Evolutionary conservation across 2,113 vertebrate genomes (phyloP).

Genomic region (Romanogobio albipinnatus): DNA sequence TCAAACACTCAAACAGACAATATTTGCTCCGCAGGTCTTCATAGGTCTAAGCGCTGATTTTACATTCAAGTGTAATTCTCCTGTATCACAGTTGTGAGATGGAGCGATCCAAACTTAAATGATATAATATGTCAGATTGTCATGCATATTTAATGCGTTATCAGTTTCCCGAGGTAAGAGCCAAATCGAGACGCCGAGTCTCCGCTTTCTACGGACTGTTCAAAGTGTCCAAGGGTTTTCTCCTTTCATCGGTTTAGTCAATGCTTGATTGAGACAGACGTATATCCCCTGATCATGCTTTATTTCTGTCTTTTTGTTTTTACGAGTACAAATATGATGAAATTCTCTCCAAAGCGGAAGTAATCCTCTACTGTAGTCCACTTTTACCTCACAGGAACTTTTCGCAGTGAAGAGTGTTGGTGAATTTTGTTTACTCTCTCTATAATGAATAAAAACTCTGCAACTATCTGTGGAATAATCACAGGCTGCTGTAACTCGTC

Average conservation of each 20-base stretch:
- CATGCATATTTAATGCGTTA: conserved; percentile 83
- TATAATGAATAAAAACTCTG: conserved; percentile 32
- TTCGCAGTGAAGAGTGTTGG: not conserved
- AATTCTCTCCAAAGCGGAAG: not conserved
- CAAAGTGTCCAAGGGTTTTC: not conserved
- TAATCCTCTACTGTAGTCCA: conserved; percentile 11
- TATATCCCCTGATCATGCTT: conserved; percentile 3
- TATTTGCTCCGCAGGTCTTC: not conserved
- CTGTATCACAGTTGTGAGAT: conserved; percentile 43
- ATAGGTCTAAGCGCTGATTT: not conserved
- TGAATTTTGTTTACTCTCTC: conserved; percentile 14
- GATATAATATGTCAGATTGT: conserved; percentile 72
- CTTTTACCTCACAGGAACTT: conserved; percentile 14
- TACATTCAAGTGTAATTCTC: not conserved
- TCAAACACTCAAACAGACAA: not conserved
- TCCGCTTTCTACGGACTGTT: not conserved
- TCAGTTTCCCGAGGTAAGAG: conserved; percentile 60
- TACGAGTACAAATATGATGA: conserved; percentile 12
- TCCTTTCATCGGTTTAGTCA: conserved; percentile 14
- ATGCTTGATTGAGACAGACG: not conserved
- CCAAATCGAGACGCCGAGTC: not conserved
- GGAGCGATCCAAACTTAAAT: conserved; percentile 81
- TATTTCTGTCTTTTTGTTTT: not conserved
- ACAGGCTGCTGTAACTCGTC: conserved; percentile 36
- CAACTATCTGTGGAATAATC: conserved; percentile 40